phyloP scores from a whole-genome alignment of 2,113 vertebrate species.

The Leucoraja erinaceus region DNA sequence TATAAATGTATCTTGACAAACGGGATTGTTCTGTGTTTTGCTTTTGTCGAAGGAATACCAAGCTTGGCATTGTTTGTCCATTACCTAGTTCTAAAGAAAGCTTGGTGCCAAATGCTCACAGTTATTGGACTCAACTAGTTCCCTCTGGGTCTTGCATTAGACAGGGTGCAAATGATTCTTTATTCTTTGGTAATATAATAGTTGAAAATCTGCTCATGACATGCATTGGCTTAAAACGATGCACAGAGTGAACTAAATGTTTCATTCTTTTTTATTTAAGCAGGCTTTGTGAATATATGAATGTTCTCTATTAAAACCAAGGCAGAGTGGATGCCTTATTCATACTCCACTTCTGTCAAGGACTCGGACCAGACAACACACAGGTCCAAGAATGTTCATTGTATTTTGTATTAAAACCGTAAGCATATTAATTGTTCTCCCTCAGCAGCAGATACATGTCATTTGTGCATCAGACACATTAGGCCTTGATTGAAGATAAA shows the following conservation, averaged over 20 bases:
- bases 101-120: not conserved
- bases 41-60: conserved; percentile 1
- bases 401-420: not conserved
- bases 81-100: not conserved
- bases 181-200: not conserved
- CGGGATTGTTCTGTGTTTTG: not conserved
- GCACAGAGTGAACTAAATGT: conserved; percentile 16
- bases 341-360: not conserved
- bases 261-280: not conserved
- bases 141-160: not conserved
- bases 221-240: not conserved
- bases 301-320: not conserved
- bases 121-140: not conserved
- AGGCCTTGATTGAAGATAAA: not conserved
- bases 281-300: not conserved
- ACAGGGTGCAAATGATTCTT: not conserved
- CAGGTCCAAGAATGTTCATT: not conserved
- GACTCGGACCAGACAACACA: not conserved
- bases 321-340: not conserved
- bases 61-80: not conserved
- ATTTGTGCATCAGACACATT: not conserved
- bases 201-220: not conserved
- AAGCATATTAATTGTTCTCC: not conserved
- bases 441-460: not conserved
- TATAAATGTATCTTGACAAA: conserved; percentile 12